phyloP scores from a whole-genome alignment of 2,888 invertebrate species.

The Ormyrus labotus region DNA sequence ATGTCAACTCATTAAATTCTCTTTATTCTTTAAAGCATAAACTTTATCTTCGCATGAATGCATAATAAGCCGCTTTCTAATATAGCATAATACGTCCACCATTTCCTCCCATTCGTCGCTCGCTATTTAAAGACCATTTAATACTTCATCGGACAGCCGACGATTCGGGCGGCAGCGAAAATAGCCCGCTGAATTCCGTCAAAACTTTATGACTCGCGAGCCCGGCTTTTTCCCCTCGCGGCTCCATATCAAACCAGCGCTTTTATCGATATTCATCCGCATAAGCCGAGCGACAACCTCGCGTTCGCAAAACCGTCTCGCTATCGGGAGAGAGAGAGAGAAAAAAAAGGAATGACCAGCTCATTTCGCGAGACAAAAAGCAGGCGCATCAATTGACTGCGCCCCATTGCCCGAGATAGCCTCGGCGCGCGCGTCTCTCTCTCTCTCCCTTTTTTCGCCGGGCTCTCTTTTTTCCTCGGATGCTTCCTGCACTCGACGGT shows the following conservation, averaged over 20 bases:
- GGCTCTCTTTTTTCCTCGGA: background rate
- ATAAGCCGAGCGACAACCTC: too few species aligned
- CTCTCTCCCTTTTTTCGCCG: background rate
- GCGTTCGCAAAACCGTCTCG: background rate
- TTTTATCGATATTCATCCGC: too few species aligned
- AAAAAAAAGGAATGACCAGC: background rate
- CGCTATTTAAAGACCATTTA: too few species aligned
- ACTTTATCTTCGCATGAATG: too few species aligned
- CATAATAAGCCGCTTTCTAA: too few species aligned
- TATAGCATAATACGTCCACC: too few species aligned
- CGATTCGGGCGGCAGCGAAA: background rate
- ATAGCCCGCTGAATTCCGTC: background rate
- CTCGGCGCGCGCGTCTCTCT: background rate
- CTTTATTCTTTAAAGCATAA: too few species aligned
- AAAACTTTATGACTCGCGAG: conserved; percentile 5
- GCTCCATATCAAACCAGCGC: too few species aligned
- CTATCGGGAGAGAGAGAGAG: background rate
- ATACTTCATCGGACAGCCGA: too few species aligned
- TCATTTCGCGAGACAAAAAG: conserved; percentile 1
- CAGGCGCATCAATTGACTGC: conserved; percentile 10
- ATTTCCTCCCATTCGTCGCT: too few species aligned
- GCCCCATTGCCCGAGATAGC: background rate
- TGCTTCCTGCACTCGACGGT: conserved; percentile 24
- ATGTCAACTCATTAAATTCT: too few species aligned
- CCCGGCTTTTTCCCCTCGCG: too few species aligned